A percentile compares a stretch with the other conserved stretches of the same genome.
phyloP scores from a whole-genome alignment of 1,140 invertebrate genomes.

The Lucilia cuprina region DNA sequence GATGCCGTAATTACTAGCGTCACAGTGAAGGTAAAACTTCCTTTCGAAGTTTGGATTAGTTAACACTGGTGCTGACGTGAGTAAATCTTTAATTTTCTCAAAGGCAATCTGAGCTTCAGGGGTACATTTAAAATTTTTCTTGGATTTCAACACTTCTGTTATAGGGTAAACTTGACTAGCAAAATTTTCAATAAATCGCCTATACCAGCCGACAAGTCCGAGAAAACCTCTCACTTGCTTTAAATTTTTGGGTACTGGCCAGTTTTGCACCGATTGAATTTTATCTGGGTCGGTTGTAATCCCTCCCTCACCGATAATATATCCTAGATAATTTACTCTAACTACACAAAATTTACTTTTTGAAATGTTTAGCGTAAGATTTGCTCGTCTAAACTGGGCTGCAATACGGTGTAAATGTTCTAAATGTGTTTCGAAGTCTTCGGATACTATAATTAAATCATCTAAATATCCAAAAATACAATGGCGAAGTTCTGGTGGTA shows the following conservation, averaged over 20 bases:
- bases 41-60: slow-evolving; percentile 39
- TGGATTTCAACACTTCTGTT: slow-evolving; percentile 34
- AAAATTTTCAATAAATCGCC: slow-evolving; percentile 39
- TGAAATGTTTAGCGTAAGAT: slow-evolving; percentile 62
- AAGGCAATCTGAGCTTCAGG: neutral
- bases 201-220: slow-evolving; percentile 39
- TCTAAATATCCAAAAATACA: neutral
- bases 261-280: slow-evolving; percentile 42
- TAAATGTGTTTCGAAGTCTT: slow-evolving; percentile 33
- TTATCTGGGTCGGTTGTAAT: slow-evolving; percentile 44
- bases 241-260: slow-evolving; percentile 37
- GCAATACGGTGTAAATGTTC: slow-evolving; percentile 35
- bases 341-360: slow-evolving; percentile 62
- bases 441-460: neutral
- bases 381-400: slow-evolving; percentile 43
- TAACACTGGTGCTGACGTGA: slow-evolving; percentile 39
- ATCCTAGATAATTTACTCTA: slow-evolving; percentile 42
- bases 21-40: slow-evolving; percentile 41
- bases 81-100: slow-evolving; percentile 16
- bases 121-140: slow-evolving; percentile 23
- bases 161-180: slow-evolving; percentile 25
- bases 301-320: slow-evolving; percentile 38
- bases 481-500: slow-evolving; percentile 13
- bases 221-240: slow-evolving; percentile 40
- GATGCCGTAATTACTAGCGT: slow-evolving; percentile 41